phyloP scores from a whole-genome alignment of 2,797 vertebrate species.

The Apogon talboti region DNA sequence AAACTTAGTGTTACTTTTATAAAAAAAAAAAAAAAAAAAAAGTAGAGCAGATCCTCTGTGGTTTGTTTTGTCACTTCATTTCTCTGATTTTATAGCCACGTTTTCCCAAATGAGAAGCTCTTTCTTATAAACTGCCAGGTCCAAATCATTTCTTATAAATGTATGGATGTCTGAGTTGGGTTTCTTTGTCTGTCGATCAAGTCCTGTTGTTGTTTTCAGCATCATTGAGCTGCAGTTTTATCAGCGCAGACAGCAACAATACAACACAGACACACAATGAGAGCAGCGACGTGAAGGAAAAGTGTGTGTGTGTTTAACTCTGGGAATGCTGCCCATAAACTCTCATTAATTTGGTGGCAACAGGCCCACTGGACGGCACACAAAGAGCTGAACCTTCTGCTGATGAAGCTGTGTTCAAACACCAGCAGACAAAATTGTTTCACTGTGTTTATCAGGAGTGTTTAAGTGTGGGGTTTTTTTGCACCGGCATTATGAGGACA shows the following conservation, averaged over 20 bases:
- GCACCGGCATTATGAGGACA: not conserved
- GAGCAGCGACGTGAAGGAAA: slow-evolving; percentile 16
- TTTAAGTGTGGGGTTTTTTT: not conserved
- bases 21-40: no score
- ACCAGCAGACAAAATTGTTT: slow-evolving; percentile 33
- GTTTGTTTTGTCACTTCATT: no score
- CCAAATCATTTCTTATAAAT: not conserved
- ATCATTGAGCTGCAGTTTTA: slow-evolving; percentile 32
- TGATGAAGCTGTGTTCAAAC: slow-evolving; percentile 57
- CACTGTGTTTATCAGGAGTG: slow-evolving; percentile 20
- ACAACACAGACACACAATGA: slow-evolving; percentile 37
- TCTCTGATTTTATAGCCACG: no score
- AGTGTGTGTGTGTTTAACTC: slow-evolving; percentile 17
- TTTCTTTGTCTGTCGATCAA: not conserved
- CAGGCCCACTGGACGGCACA: slow-evolving; percentile 51
- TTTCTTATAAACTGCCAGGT: not conserved
- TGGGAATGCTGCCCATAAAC: slow-evolving; percentile 52
- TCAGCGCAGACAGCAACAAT: slow-evolving; percentile 34
- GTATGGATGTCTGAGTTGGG: not conserved
- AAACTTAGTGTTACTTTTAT: no score
- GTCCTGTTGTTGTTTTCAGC: slow-evolving; percentile 24
- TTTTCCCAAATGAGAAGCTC: no score
- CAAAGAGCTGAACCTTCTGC: slow-evolving; percentile 44
- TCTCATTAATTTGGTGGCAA: slow-evolving; percentile 63
- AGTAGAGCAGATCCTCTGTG: no score